phyloP scores from a whole-genome alignment of 2,113 vertebrate genomes.

The Spizaetus ornatus region DNA sequence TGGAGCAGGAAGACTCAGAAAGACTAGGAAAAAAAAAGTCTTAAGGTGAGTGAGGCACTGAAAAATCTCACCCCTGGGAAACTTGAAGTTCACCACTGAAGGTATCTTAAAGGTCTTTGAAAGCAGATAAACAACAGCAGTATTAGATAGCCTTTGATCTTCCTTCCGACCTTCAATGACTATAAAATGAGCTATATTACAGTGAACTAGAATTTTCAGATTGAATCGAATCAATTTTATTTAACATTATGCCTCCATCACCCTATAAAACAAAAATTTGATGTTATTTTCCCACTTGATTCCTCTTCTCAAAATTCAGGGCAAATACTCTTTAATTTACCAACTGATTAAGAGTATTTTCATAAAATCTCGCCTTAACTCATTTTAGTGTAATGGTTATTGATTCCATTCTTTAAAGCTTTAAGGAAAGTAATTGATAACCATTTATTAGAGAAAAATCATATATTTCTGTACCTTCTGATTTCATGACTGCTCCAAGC shows the following conservation, averaged over 20 bases:
- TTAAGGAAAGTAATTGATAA: background rate
- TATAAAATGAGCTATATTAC: background rate
- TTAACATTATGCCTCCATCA: background rate
- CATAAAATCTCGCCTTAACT: background rate
- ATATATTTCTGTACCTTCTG: background rate
- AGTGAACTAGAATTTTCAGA: background rate
- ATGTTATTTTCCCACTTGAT: background rate
- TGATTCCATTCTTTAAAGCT: background rate
- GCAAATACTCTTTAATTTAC: background rate
- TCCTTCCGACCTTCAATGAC: background rate
- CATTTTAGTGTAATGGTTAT: background rate
- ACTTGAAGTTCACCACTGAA: background rate
- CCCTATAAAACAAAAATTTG: background rate
- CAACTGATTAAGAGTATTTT: background rate
- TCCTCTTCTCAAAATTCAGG: background rate
- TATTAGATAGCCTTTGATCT: background rate
- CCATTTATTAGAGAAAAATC: background rate
- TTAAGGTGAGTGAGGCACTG: background rate
- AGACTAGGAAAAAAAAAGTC: background rate
- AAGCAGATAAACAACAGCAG: background rate
- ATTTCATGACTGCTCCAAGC: background rate
- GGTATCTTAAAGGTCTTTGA: background rate
- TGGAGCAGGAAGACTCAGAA: background rate
- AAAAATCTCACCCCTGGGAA: background rate
- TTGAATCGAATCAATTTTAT: background rate